Base-by-base conservation (phyloP, 35 echinoderm and acorn worm genomes). In the Patiria miniata region DNA sequence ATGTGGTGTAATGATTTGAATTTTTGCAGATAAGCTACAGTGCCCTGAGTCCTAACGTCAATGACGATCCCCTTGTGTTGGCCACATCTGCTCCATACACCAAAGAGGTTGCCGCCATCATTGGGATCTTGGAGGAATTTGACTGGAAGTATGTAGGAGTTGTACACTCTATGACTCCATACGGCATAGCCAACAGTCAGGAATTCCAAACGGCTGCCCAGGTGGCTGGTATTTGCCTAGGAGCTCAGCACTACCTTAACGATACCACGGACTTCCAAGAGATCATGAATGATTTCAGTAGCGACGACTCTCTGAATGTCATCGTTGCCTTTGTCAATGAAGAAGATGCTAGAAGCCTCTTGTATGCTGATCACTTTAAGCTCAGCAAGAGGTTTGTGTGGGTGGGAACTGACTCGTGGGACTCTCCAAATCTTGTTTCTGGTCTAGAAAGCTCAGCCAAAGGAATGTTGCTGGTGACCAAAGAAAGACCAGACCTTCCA, bases 71-170 rank as follows among this genome's bases (percentile, higher is more conserved):
- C 36, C 40, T 22, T 29, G 34, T 91, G n/a, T 61, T 91, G 36
- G 52, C 51, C 0, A 79, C 89, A 65, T 73, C 89, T 29, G 61
- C 55, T 7, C 76, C 89, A 26, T 68, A 85, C 40, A 39, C 22
- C 55, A 34, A 36, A 19, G 65, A 91, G n/a, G 76, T 65, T 2
- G 26, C 19, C 1, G 89, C 37, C 36, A 59, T 91, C 34, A 39
- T 77, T 42, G 2, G 1, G 12, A 39, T 91, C 21, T 77, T 91
- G 14, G 8, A 23, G 0, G 29, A 58, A 60, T 18, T 39, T 6
- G 39, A 56, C 16, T 91, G 89, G 89, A 79, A 38, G 4, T 79
- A 91, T 44, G 51, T 83, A 2, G 89, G 82, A 34, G 34, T 91
- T 9, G 39, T 91, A 10, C 85, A 91, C 47, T 85, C 82, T 1